A percentile compares a stretch with the other conserved stretches of the same genome.
Evolutionary conservation across 1,140 invertebrate species (phyloP).

Genomic region (Drosophila lowei): DNA sequence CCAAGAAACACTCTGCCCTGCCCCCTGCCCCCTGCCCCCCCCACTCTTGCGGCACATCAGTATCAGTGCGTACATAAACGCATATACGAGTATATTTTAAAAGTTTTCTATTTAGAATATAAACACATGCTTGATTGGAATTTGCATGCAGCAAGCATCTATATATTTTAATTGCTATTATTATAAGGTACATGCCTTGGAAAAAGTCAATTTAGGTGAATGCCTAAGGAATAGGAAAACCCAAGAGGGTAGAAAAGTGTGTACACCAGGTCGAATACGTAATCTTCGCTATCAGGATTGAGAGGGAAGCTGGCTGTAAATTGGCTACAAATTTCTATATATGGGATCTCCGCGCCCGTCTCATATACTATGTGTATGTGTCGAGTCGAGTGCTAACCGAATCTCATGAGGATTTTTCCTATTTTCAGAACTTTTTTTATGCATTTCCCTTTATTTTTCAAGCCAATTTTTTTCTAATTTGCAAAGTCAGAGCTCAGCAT

Average conservation of each 20-base stretch:
- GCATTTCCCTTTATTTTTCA: constrained; percentile 36
- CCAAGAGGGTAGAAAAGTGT: background rate
- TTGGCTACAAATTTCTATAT: no score
- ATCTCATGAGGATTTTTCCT: constrained; percentile 70
- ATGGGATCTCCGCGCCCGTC: no score
- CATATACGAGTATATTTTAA: constrained; percentile 47
- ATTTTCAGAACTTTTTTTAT: constrained; percentile 40
- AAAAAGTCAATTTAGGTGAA: constrained; percentile 21
- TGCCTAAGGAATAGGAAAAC: background rate
- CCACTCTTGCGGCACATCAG: no score
- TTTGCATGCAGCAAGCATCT: constrained; percentile 35
- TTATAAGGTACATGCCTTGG: constrained; percentile 36
- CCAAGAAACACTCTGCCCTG: constrained; percentile 5
- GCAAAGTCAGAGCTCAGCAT: constrained; percentile 59
- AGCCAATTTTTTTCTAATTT: constrained; percentile 67
- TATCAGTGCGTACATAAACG: constrained; percentile 15
- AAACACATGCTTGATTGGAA: constrained; percentile 78
- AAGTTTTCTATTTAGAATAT: constrained; percentile 78
- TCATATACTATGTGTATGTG: background rate
- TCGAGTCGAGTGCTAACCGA: constrained; percentile 39
- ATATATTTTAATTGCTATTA: constrained; percentile 74
- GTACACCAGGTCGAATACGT: no score
- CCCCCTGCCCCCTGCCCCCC: background rate
- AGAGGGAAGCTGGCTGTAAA: no score
- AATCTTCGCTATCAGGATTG: no score